Conservation (phyloP, 2,888 invertebrate species). For the Tortrix viridana region DNA sequence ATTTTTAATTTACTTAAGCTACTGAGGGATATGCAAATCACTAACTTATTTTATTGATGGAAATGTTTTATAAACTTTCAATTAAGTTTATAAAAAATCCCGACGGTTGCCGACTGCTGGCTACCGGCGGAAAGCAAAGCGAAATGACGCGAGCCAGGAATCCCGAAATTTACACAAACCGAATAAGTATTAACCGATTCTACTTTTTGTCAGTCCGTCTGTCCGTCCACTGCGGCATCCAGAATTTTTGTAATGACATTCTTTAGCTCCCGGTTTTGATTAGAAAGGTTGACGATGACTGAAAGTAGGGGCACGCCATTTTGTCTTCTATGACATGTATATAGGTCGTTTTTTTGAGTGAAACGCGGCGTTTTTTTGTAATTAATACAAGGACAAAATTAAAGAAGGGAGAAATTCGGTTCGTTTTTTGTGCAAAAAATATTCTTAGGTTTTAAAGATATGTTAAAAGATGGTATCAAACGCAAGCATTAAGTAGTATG, state of each 20-base stretch:
- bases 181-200: slow-evolving; percentile 46
- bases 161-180: slow-evolving; percentile 46
- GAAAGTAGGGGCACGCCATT: slow-evolving; percentile 16
- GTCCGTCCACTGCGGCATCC: slow-evolving; percentile 35
- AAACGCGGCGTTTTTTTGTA: neutral
- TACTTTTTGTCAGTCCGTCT: slow-evolving; percentile 42
- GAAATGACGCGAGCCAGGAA: slow-evolving; percentile 39
- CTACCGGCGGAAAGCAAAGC: slow-evolving; percentile 36
- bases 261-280: slow-evolving; percentile 40
- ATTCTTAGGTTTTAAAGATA: no score
- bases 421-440: no score
- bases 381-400: slow-evolving; percentile 31
- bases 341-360: slow-evolving; percentile 14
- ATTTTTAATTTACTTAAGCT: no score
- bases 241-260: slow-evolving; percentile 39
- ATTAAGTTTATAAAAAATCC: neutral
- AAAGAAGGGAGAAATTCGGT: neutral
- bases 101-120: slow-evolving; percentile 23
- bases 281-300: slow-evolving; percentile 42
- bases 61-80: no score
- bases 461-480: no score
- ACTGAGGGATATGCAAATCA: no score
- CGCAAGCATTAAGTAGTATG: no score
- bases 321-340: slow-evolving; percentile 17
- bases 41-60: no score